Evolutionary conservation across 2,888 invertebrate genomes (phyloP).

Genomic region (Germaria angustata): DNA sequence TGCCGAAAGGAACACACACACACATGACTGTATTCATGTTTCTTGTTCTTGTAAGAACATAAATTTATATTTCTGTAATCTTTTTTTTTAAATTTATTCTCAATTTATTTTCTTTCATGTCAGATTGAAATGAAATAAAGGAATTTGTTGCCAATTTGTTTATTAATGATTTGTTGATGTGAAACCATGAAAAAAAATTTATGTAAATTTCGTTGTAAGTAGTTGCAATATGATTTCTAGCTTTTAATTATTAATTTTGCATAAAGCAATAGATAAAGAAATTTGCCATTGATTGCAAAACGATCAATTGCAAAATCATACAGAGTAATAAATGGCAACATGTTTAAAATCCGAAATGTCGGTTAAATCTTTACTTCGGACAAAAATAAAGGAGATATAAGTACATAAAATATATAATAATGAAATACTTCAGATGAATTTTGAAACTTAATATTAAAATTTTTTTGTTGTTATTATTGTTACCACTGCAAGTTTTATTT

Average conservation of each 20-base stretch:
- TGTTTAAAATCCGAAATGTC: neutral
- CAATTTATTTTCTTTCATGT: slow-evolving; percentile 13
- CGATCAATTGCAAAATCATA: neutral
- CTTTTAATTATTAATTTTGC: slow-evolving; percentile 1
- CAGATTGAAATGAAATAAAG: slow-evolving; percentile 31
- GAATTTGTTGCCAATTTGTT: slow-evolving; percentile 58
- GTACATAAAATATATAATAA: neutral
- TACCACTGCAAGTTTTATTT: slow-evolving; percentile 25
- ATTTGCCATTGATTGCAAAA: slow-evolving; percentile 34
- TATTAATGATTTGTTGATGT: slow-evolving; percentile 60
- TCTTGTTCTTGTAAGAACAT: neutral
- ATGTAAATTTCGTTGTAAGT: neutral
- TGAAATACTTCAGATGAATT: slow-evolving; percentile 8
- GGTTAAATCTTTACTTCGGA: neutral
- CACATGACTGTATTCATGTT: neutral
- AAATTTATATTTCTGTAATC: neutral
- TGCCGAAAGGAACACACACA: neutral
- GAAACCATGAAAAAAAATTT: slow-evolving; percentile 53
- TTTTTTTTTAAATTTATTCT: slow-evolving; percentile 17
- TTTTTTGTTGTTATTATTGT: neutral
- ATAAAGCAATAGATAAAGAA: neutral
- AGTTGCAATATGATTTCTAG: neutral
- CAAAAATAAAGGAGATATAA: neutral
- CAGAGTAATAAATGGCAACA: too few species aligned
- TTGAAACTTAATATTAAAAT: neutral